Evolutionary conservation across 2,888 invertebrate genomes (phyloP), one percentile per base, ranked within the genome.

Genomic region (Acronicta aceris): DNA sequence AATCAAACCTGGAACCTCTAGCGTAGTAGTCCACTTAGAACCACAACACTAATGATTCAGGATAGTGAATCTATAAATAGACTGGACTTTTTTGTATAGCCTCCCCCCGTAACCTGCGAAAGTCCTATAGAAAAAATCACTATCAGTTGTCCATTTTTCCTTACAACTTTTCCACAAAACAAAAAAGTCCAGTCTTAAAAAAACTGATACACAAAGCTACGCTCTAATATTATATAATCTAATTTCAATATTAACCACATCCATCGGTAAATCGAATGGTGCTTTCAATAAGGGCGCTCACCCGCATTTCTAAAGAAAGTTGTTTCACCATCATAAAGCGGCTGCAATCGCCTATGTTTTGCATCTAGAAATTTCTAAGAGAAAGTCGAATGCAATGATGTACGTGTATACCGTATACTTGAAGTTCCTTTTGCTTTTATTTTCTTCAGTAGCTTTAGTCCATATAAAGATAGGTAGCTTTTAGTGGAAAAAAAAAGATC

Each of bases 231-330:
- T 30, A 30, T 30, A 10, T 30, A 54, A 64, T 53, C 56, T 59
- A 51, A 59, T 71, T 70, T 64, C 52, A 55, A 53, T 52, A 17
- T 50, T 53, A 50, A 67, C 68, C 66, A 59, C 58, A 50, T 60
- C 41, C 46, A 53, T 60, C 57, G 43, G 43, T 56, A 49, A 15
- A 59, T 47, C 10, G 41, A 69, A 74, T 71, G 65, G 68, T 78
- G 78, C 78, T 67, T 77, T 82, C 70, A 68, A 76, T 77, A 83
- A 81, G 66, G 77, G 82, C 76, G 59, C 60, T 76, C 67, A 71
- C 69, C 70, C 73, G 74, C 79, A 78, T 83, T 84, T 85, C 84
- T 84, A 85, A 74, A 82, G 84, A 86, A 85, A 86, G 86, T 84
- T 70, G 79, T 79, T 71, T 60, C 52, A 62, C 53, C 59, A 59